Conservation (phyloP, 2,888 invertebrate genomes). For the Himalopsyche kuldschensis region DNA sequence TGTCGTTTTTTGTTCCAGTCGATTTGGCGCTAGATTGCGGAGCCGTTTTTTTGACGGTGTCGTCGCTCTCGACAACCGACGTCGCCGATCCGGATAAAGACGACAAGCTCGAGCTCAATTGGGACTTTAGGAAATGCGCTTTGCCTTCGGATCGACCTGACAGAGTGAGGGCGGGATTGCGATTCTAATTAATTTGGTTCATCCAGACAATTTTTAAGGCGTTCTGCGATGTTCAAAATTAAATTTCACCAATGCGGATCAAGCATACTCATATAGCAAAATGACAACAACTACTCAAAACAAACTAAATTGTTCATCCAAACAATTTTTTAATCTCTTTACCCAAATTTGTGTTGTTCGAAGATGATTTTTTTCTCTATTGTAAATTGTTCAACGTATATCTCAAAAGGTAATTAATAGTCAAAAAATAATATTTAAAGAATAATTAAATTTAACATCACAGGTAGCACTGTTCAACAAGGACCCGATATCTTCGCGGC, state of each 20-base stretch:
- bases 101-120: slow-evolving; percentile 55
- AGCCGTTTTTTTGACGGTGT: slow-evolving; percentile 54
- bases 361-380: too few species aligned
- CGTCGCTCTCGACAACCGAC: slow-evolving; percentile 46
- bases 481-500: slow-evolving; percentile 50
- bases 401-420: too few species aligned
- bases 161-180: neutral
- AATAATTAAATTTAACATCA: slow-evolving; percentile 14
- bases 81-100: slow-evolving; percentile 36
- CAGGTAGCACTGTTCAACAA: slow-evolving; percentile 54
- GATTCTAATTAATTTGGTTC: too few species aligned
- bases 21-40: slow-evolving; percentile 46
- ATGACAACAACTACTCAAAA: too few species aligned
- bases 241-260: too few species aligned
- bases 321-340: too few species aligned
- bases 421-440: neutral
- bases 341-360: too few species aligned
- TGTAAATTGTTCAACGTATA: too few species aligned
- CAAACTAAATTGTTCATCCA: too few species aligned
- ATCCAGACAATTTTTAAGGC: too few species aligned
- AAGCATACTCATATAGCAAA: too few species aligned
- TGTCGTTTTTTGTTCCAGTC: neutral
- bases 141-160: slow-evolving; percentile 15
- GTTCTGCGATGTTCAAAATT: too few species aligned
- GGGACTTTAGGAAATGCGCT: slow-evolving; percentile 54